phyloP scores from a whole-genome alignment of 2,888 invertebrate species.

The Drosophila cracens region DNA sequence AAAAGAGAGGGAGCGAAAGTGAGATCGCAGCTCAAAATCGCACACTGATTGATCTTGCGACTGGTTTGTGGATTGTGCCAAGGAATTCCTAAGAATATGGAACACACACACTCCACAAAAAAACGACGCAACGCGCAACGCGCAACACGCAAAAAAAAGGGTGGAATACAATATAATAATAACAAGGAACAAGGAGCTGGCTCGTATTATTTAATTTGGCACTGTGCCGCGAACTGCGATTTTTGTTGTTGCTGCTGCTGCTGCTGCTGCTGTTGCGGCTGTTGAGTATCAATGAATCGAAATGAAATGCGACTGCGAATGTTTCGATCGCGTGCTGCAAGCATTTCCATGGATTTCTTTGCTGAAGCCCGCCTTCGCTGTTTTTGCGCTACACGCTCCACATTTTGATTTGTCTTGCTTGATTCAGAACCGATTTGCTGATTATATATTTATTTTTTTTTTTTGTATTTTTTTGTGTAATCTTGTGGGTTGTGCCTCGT shows the following conservation, averaged over 20 bases:
- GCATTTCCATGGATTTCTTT: constrained; percentile 69
- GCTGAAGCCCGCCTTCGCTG: constrained; percentile 32
- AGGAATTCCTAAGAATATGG: constrained; percentile 73
- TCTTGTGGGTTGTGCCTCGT: constrained; percentile 55
- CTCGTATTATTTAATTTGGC: constrained; percentile 78
- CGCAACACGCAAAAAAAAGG: constrained; percentile 73
- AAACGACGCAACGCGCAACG: constrained; percentile 53
- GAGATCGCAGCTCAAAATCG: constrained; percentile 45
- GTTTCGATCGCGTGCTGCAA: constrained; percentile 75
- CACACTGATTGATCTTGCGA: constrained; percentile 76
- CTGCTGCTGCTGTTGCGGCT: constrained; percentile 4
- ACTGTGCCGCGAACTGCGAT: constrained; percentile 48
- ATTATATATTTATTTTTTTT: constrained; percentile 22
- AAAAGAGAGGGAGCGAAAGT: background rate
- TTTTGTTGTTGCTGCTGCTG: constrained; percentile 17
- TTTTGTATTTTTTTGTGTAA: constrained; percentile 37
- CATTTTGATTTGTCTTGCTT: constrained; percentile 69
- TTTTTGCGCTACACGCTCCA: constrained; percentile 27
- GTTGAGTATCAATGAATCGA: constrained; percentile 74
- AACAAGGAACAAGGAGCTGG: constrained; percentile 59
- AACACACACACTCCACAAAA: constrained; percentile 41
- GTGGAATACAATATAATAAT: constrained; percentile 79
- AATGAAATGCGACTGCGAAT: constrained; percentile 64
- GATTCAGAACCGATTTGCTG: constrained; percentile 41
- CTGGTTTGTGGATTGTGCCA: constrained; percentile 60